Evolutionary conservation across 2,797 vertebrate genomes (phyloP).

Genomic region (Apogon talboti): DNA sequence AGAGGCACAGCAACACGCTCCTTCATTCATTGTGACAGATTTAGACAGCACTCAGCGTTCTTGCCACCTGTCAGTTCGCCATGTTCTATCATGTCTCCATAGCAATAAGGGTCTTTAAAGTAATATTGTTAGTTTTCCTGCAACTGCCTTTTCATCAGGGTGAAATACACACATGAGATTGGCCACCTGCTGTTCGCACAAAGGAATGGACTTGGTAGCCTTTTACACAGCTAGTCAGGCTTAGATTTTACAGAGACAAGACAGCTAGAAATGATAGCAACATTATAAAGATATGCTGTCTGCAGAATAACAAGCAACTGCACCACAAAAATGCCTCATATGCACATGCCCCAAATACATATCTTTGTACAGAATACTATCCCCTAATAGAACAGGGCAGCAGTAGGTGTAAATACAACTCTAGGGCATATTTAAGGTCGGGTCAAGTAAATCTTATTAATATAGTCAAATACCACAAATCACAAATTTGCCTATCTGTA

Average conservation of each 20-base stretch:
- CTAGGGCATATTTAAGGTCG: not conserved
- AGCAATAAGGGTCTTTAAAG: constrained; percentile 52
- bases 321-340: constrained; percentile 41
- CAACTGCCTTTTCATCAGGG: constrained; percentile 46
- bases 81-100: constrained; percentile 56
- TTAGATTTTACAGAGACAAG: constrained; percentile 51
- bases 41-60: constrained; percentile 66
- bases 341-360: constrained; percentile 41
- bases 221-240: constrained; percentile 49
- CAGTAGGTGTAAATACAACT: constrained; percentile 6
- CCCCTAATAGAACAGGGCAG: constrained; percentile 10
- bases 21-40: constrained; percentile 63
- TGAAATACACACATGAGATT: constrained; percentile 49
- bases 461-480: no score
- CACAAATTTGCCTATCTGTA: no score
- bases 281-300: constrained; percentile 37
- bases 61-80: constrained; percentile 65
- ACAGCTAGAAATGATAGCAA: constrained; percentile 43
- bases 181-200: constrained; percentile 41
- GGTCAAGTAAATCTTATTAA: no score
- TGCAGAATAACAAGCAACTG: constrained; percentile 20
- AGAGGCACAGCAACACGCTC: constrained; percentile 62
- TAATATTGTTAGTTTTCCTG: constrained; percentile 48
- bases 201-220: constrained; percentile 27
- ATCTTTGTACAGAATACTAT: constrained; percentile 38